Percentiles rank a stretch among this genome's conserved stretches.
These are phyloP conservation scores for Ormyrus nitidulus DNA, from an alignment of 2,888 invertebrate genomes.

Conservation along the genomic window DNA sequence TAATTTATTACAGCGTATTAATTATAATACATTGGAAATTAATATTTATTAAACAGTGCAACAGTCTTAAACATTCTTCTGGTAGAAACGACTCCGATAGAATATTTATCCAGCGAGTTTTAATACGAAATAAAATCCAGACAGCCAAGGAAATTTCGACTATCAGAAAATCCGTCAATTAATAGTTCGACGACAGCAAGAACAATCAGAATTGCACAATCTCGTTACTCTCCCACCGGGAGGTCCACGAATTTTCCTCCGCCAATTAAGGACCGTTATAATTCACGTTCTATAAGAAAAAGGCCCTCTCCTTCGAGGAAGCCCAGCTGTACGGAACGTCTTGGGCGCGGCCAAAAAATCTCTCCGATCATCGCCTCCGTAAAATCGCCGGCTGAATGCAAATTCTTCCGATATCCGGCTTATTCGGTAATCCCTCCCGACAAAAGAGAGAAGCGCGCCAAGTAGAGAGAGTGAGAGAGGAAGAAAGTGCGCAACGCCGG, in stretches of 20 bases:
- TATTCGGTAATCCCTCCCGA: constrained; percentile 12
- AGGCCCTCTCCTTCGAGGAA: not conserved
- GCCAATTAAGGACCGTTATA: constrained; percentile 20
- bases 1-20: no score
- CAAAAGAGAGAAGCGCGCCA: constrained; percentile 1
- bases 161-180: no score
- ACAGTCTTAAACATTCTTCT: no score
- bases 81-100: no score
- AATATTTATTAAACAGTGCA: no score
- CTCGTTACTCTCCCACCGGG: no score
- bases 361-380: constrained; percentile 4
- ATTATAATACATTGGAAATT: no score
- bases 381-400: constrained; percentile 12
- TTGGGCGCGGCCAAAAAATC: not conserved
- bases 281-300: not conserved
- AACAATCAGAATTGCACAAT: not conserved
- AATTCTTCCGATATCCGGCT: constrained; percentile 27
- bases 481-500: not conserved
- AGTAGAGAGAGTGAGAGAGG: not conserved
- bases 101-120: no score
- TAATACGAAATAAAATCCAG: no score
- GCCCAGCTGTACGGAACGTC: not conserved
- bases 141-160: no score
- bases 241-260: not conserved
- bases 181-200: not conserved